Evolutionary conservation across 2,113 vertebrate genomes (phyloP), one percentile per base, ranked within the genome.

Genomic region (Platysteira castanea): DNA sequence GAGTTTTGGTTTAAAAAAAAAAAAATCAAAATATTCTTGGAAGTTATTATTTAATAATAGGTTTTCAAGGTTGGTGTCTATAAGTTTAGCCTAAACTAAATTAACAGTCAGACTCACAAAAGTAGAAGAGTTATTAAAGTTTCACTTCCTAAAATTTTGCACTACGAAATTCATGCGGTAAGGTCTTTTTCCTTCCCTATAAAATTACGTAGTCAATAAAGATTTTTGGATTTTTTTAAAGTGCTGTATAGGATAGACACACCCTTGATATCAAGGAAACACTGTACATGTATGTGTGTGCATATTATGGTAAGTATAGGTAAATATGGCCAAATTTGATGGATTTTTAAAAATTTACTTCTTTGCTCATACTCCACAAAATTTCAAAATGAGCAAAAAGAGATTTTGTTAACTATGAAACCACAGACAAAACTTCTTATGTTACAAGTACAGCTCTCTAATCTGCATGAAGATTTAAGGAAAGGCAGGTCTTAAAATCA

Each of bases 251-350:
- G 1, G 17, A 41, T n/a, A 73, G 22, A 76, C 5, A 3, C 1
- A 46, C 1, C 31, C 28, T 68, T 80, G 33, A 42, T 10, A 59
- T 47, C 10, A 80, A n/a, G 5, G 83, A 75, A 74, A n/a, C 10
- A 47, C 3, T 60, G 1, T n/a, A 44, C 3, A 35, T 1, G 2
- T n/a, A 61, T 10, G 2, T 26, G 23, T 68, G 20, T 8, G 1
- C 8, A 8, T n/a, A 73, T 13, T 46, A 41, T 14, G 3, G 3
- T 23, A 83, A 28, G 16, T 33, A 59, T 41, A 30, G 13, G 24
- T 22, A 57, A 44, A 63, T 24, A 68, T 21, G 20, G 3, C 28
- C 4, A 60, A 19, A 70, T 31, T 14, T 84, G 10, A 53, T 46
- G 11, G 4, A 42, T 7, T 19, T 13, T 16, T 13, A 13, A 31